Percentiles rank a stretch among this genome's conserved stretches.
Conservation (phyloP, 1,140 invertebrate species). For the Gonatopus flavifemur region DNA sequence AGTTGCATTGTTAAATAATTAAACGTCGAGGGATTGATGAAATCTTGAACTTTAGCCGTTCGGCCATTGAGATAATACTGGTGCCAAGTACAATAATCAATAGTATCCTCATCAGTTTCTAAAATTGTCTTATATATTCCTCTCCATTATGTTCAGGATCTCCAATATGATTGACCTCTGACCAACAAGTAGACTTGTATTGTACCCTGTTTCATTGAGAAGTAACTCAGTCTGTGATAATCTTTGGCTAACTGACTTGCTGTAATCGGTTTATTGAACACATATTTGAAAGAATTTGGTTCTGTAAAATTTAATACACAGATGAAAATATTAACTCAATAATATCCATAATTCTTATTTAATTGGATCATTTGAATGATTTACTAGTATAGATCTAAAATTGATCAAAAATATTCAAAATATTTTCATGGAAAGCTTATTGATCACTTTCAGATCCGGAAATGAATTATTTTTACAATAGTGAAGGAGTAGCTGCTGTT, state of each 20-base stretch:
- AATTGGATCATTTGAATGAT: no score
- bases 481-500: no score
- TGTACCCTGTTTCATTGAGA: slow-evolving; percentile 62
- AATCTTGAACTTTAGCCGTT: slow-evolving; percentile 65
- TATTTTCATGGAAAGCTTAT: no score
- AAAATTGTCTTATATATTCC: slow-evolving; percentile 65
- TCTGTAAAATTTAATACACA: no score
- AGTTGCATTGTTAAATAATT: slow-evolving; percentile 65
- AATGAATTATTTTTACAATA: no score
- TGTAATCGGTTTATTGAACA: slow-evolving; percentile 62
- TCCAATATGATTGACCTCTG: slow-evolving; percentile 60
- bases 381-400: no score
- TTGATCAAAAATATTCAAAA: no score
- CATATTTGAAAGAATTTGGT: slow-evolving; percentile 68
- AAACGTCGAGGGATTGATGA: slow-evolving; percentile 67
- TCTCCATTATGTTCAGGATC: slow-evolving; percentile 55
- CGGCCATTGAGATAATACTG: slow-evolving; percentile 78
- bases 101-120: slow-evolving; percentile 50
- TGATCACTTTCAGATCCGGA: no score
- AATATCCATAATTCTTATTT: no score
- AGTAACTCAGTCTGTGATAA: slow-evolving; percentile 60
- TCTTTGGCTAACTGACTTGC: slow-evolving; percentile 65
- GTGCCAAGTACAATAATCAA: slow-evolving; percentile 69
- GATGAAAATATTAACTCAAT: no score
- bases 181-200: slow-evolving; percentile 64